Evolutionary conservation across 2,113 vertebrate genomes (phyloP).

Genomic region (Ptilonorhynchus violaceus): DNA sequence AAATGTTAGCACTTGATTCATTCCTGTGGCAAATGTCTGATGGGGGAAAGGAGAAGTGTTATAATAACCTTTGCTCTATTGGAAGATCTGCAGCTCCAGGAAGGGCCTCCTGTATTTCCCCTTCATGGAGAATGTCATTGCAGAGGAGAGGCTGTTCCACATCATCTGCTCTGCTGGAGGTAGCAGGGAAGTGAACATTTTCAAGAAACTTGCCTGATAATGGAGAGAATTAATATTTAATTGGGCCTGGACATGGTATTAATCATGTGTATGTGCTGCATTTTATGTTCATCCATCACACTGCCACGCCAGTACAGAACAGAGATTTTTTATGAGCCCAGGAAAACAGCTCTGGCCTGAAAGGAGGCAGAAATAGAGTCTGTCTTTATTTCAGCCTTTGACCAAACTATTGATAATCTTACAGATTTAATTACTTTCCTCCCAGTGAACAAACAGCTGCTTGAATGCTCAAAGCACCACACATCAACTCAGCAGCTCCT

Average conservation of each 20-base stretch:
- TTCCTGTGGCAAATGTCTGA: background rate
- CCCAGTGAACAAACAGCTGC: background rate
- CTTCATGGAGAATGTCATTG: background rate
- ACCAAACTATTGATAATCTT: background rate
- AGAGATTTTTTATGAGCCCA: background rate
- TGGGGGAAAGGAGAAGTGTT: background rate
- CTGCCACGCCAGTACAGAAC: background rate
- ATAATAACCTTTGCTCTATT: background rate
- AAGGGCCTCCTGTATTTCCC: background rate
- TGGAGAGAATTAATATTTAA: conserved; percentile 31
- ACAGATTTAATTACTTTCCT: background rate
- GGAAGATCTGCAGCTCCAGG: background rate
- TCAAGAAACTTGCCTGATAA: background rate
- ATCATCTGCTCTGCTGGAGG: background rate
- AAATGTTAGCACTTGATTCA: background rate
- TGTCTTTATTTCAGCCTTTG: background rate
- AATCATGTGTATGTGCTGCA: background rate
- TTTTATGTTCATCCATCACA: background rate
- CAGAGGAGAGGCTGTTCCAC: background rate
- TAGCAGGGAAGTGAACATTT: background rate
- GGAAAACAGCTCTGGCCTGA: background rate
- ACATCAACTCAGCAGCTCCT: background rate
- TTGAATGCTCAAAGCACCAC: background rate
- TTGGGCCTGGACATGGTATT: background rate
- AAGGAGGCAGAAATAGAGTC: background rate